Conservation (phyloP, 2,888 invertebrate species). For the Catocala fraxini region DNA sequence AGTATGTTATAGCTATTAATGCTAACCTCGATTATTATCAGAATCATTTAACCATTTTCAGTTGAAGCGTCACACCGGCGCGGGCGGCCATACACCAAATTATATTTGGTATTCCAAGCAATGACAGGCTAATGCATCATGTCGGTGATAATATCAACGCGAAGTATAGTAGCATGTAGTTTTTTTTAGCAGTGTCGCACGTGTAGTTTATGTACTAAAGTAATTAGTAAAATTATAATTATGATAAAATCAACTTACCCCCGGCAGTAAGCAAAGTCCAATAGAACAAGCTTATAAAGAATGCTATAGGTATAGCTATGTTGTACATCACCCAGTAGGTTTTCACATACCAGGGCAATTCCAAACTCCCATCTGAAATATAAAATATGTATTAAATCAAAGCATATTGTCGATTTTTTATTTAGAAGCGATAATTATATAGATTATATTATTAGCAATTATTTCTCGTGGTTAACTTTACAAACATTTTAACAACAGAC, state of each 20-base stretch:
- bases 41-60: too few species aligned
- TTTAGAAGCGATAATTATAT: too few species aligned
- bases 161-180: neutral
- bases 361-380: constrained; percentile 68
- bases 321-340: constrained; percentile 75
- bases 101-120: too few species aligned
- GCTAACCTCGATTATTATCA: too few species aligned
- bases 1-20: too few species aligned
- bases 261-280: constrained; percentile 66
- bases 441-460: too few species aligned
- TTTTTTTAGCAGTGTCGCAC: neutral
- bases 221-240: constrained; percentile 1
- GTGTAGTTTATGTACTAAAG: neutral
- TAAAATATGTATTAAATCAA: neutral
- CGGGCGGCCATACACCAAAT: too few species aligned
- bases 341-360: constrained; percentile 72
- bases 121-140: too few species aligned
- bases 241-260: constrained; percentile 52
- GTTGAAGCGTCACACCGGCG: too few species aligned
- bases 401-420: too few species aligned
- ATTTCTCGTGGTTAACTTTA: too few species aligned
- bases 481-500: too few species aligned
- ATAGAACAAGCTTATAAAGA: constrained; percentile 79
- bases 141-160: neutral
- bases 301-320: constrained; percentile 68